Evolutionary conservation across 1,140 invertebrate species (phyloP).

Genomic region (Apolygus lucorum): DNA sequence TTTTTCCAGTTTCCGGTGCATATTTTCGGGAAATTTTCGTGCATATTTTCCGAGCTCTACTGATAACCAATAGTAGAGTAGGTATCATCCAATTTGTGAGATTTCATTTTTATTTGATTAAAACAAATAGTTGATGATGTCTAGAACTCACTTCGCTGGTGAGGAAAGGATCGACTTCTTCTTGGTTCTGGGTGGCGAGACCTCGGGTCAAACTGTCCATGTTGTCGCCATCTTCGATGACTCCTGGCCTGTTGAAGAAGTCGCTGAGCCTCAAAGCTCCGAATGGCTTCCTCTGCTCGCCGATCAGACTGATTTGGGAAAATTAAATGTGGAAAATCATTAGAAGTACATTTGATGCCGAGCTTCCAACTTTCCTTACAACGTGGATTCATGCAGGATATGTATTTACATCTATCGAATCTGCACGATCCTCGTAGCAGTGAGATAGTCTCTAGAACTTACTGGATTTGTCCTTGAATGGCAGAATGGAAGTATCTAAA

Average conservation of each 20-base stretch:
- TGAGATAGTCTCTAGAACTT: constrained; percentile 38
- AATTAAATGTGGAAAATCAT: not conserved
- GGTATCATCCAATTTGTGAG: too few relatives aligned
- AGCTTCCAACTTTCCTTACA: too few relatives aligned
- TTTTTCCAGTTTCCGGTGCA: too few relatives aligned
- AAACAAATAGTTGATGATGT: too few relatives aligned
- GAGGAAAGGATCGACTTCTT: constrained; percentile 60
- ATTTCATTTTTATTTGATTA: too few relatives aligned
- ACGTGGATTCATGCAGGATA: too few relatives aligned
- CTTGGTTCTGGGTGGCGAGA: constrained; percentile 58
- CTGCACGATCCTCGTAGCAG: too few relatives aligned
- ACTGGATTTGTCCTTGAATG: constrained; percentile 69
- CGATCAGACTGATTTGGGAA: constrained; percentile 49
- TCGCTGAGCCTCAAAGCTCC: constrained; percentile 61
- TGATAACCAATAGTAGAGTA: too few relatives aligned
- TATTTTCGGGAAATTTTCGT: too few relatives aligned
- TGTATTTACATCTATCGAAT: too few relatives aligned
- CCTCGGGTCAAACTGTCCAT: constrained; percentile 64
- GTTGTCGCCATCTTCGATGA: constrained; percentile 57
- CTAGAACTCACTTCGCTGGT: constrained; percentile 54
- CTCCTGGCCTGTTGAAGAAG: constrained; percentile 61
- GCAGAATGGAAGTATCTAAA: constrained; percentile 81
- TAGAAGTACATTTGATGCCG: too few relatives aligned
- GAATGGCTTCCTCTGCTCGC: constrained; percentile 47
- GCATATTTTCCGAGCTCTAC: too few relatives aligned